A percentile compares a stretch with the other conserved stretches of the same genome.
Evolutionary conservation across 2,113 vertebrate species (phyloP).

Genomic region (Tonatia bakeri): DNA sequence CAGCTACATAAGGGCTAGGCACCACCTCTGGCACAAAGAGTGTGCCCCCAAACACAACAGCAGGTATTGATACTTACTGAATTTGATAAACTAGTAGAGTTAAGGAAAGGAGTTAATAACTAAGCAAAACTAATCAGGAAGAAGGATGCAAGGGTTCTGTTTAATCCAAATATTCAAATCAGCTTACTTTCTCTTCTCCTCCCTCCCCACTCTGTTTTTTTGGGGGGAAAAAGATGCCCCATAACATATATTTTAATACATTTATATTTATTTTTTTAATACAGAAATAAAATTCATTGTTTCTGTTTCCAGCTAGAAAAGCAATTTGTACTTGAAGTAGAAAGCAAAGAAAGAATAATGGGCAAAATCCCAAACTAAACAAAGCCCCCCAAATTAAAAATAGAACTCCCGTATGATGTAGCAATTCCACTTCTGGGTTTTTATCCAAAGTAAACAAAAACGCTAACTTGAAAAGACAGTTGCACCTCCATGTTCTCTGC

Average conservation of each 20-base stretch:
- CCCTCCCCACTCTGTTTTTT: not conserved
- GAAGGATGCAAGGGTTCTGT: not conserved
- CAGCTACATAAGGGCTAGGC: not conserved
- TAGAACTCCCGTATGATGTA: not conserved
- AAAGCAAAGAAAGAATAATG: not conserved
- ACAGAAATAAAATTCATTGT: not conserved
- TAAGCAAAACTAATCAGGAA: not conserved
- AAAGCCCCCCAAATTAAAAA: not conserved
- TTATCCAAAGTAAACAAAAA: not conserved
- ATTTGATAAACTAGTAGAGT: not conserved
- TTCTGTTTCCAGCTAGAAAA: conserved; percentile 39
- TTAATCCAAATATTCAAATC: not conserved
- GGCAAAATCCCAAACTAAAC: not conserved
- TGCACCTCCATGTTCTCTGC: not conserved
- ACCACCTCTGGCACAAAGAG: not conserved
- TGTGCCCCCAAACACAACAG: not conserved
- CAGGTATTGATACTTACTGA: not conserved
- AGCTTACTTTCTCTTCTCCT: not conserved
- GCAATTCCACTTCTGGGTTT: not conserved
- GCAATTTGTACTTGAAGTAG: not conserved
- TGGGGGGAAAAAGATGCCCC: not conserved
- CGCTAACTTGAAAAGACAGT: not conserved
- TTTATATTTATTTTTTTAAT: not conserved
- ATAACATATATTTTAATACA: not conserved
- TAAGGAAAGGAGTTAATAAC: not conserved